Evolutionary conservation across 2,888 invertebrate genomes (phyloP).

Genomic region (Limnephilus rhombicus): DNA sequence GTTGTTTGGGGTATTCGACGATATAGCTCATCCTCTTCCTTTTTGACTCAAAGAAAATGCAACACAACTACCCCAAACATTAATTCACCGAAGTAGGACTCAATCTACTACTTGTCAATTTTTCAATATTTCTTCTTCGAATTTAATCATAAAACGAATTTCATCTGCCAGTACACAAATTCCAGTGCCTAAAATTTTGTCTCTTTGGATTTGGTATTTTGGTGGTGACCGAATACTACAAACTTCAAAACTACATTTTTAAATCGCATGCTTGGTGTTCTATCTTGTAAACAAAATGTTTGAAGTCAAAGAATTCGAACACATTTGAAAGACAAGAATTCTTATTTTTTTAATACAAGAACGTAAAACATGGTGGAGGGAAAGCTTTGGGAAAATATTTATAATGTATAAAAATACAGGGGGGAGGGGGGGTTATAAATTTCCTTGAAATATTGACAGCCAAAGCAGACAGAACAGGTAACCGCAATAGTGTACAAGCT

Average conservation of each 20-base stretch:
- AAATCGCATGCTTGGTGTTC: not conserved
- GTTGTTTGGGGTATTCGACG: not conserved
- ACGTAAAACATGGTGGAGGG: not conserved
- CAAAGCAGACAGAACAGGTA: constrained; percentile 40
- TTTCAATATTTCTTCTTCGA: not conserved
- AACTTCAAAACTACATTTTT: not conserved
- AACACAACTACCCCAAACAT: not conserved
- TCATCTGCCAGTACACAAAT: not conserved
- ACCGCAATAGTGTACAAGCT: constrained; percentile 39
- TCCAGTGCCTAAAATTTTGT: not conserved
- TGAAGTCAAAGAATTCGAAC: no score
- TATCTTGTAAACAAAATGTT: no score
- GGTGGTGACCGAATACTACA: not conserved
- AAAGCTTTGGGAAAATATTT: not conserved
- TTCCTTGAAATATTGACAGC: constrained; percentile 22
- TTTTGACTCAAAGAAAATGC: not conserved
- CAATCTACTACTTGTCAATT: not conserved
- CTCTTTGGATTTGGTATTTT: not conserved
- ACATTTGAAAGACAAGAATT: no score
- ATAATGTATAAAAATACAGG: not conserved
- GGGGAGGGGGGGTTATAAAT: not conserved
- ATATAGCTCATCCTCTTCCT: not conserved
- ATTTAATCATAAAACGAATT: not conserved
- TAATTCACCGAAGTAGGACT: not conserved
- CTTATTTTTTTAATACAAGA: not conserved